Evolutionary conservation across 2,888 invertebrate species (phyloP).

Genomic region (Fabriciana adippe): DNA sequence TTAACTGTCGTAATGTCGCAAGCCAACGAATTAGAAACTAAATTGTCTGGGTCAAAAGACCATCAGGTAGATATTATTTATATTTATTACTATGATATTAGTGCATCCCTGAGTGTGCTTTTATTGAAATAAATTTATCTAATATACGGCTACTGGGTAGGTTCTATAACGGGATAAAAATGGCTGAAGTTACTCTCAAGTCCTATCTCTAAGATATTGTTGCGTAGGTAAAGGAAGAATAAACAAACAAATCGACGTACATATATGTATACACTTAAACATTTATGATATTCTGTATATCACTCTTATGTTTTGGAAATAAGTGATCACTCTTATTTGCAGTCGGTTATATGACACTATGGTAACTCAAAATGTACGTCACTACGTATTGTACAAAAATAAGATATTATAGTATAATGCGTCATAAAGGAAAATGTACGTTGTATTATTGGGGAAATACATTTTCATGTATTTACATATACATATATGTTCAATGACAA

Average conservation of each 20-base stretch:
- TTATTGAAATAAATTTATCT: too few species aligned
- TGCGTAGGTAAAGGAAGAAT: too few species aligned
- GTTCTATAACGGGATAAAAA: too few species aligned
- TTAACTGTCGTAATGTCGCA: constrained; percentile 14
- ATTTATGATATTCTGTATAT: too few species aligned
- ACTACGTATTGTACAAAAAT: constrained; percentile 3
- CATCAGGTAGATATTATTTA: background rate
- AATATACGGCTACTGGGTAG: too few species aligned
- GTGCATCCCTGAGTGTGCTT: background rate
- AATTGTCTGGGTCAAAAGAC: constrained; percentile 14
- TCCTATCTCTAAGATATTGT: too few species aligned
- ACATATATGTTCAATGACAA: too few species aligned
- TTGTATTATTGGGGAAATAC: constrained; percentile 24
- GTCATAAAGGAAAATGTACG: constrained; percentile 12
- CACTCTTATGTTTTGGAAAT: too few species aligned
- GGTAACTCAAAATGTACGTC: constrained; percentile 8
- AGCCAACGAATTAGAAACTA: constrained; percentile 16
- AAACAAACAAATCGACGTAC: too few species aligned
- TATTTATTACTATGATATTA: background rate
- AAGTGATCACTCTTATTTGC: background rate
- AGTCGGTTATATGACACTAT: background rate
- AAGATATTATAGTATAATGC: constrained; percentile 9
- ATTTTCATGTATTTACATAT: constrained; percentile 14
- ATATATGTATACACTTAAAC: too few species aligned
- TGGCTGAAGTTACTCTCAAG: too few species aligned